A percentile compares a stretch with the other conserved stretches of the same genome.
These are phyloP conservation scores for Corynorhinus townsendii DNA, from an alignment of 2,113 vertebrate species.

Conservation along the genomic window DNA sequence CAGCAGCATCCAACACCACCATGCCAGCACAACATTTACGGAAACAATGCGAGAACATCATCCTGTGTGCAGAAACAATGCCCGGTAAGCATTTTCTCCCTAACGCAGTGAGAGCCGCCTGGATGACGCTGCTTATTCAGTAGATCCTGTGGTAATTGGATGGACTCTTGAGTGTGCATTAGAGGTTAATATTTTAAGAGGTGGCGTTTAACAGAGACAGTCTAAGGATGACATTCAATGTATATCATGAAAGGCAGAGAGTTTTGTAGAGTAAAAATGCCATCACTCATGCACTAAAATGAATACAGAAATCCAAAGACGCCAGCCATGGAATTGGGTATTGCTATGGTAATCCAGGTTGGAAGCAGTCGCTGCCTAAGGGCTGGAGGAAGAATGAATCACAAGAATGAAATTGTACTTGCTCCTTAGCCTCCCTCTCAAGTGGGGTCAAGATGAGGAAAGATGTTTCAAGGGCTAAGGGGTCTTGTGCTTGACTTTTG, in stretches of 20 bases:
- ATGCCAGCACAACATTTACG: neutral
- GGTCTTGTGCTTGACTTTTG: neutral
- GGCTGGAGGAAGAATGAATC: neutral
- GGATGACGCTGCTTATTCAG: slow-evolving; percentile 51
- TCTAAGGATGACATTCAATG: slow-evolving; percentile 48
- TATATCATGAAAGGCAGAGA: slow-evolving; percentile 40
- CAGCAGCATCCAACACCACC: neutral
- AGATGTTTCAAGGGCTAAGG: neutral
- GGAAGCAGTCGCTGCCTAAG: neutral
- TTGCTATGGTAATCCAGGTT: neutral
- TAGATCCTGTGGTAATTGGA: slow-evolving; percentile 55
- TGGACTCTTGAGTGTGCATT: slow-evolving; percentile 54
- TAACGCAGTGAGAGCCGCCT: slow-evolving; percentile 47
- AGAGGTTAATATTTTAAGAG: slow-evolving; percentile 75
- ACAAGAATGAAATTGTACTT: neutral
- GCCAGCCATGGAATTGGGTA: neutral
- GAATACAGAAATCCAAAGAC: neutral
- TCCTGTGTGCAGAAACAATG: neutral
- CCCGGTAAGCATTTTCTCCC: slow-evolving; percentile 51
- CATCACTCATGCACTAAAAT: slow-evolving; percentile 15
- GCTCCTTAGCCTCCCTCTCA: neutral
- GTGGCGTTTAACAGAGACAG: slow-evolving; percentile 58
- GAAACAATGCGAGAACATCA: slow-evolving; percentile 14
- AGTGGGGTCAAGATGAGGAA: neutral
- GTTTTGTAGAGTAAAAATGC: slow-evolving; percentile 44